These are phyloP conservation scores for Papilio elwesi DNA, from an alignment of 2,888 invertebrate species.

Conservation along the genomic window DNA sequence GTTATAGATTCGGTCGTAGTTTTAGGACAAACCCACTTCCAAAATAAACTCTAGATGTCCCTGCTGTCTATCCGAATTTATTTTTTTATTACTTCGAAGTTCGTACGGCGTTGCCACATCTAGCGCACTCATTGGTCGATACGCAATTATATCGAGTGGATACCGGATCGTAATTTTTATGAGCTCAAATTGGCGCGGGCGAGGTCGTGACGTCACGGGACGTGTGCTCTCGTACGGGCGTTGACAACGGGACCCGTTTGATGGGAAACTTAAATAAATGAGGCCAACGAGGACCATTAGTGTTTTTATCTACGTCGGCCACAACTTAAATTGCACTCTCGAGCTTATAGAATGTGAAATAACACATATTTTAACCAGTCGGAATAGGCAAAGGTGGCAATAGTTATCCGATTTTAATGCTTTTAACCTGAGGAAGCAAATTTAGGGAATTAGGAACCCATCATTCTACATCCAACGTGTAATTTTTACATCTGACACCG, in stretches of 20 bases:
- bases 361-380: too few relatives aligned
- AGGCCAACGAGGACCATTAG: constrained; percentile 10
- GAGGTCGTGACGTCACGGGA: constrained; percentile 59
- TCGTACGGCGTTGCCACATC: constrained; percentile 36
- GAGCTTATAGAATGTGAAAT: background rate
- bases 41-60: background rate
- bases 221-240: constrained; percentile 39
- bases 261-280: constrained; percentile 28
- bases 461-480: too few relatives aligned
- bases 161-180: constrained; percentile 65
- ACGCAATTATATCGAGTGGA: constrained; percentile 58
- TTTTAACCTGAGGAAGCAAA: too few relatives aligned
- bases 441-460: too few relatives aligned
- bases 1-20: background rate
- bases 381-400: too few relatives aligned
- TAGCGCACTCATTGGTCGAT: constrained; percentile 42
- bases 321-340: background rate
- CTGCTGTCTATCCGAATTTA: constrained; percentile 29
- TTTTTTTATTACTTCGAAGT: constrained; percentile 19
- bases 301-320: background rate
- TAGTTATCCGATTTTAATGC: too few relatives aligned
- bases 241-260: constrained; percentile 27
- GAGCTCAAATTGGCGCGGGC: constrained; percentile 60
- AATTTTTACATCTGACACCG: too few relatives aligned
- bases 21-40: background rate